A percentile compares a stretch with the other conserved stretches of the same genome.
These are phyloP conservation scores for Condylura cristata DNA, from an alignment of 2,113 vertebrate species.

Conservation along the genomic window DNA sequence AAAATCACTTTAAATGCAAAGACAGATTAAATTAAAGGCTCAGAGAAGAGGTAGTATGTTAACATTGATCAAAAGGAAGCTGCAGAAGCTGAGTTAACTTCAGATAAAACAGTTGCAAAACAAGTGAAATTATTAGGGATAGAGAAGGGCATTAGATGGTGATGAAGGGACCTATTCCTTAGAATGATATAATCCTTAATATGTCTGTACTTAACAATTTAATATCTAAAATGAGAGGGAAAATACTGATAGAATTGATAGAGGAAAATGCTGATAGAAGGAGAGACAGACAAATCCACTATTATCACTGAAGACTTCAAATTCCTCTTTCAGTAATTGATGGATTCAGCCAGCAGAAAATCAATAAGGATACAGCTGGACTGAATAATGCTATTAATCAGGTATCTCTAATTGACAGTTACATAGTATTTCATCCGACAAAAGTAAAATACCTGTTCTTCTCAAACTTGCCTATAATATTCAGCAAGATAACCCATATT, in stretches of 20 bases:
- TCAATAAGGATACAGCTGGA: not conserved
- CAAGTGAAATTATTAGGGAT: not conserved
- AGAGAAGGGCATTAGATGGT: not conserved
- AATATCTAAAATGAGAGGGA: not conserved
- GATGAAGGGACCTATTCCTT: not conserved
- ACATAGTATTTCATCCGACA: slow-evolving; percentile 27
- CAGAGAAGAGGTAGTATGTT: not conserved
- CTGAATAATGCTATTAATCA: slow-evolving; percentile 14
- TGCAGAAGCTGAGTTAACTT: not conserved
- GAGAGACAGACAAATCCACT: not conserved
- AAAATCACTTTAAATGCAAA: not conserved
- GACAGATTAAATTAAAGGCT: not conserved
- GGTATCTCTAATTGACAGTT: slow-evolving; percentile 22
- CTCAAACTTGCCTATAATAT: not conserved
- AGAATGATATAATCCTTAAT: not conserved
- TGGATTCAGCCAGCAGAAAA: not conserved
- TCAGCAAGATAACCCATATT: not conserved
- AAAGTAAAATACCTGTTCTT: not conserved
- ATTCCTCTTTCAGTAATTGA: not conserved
- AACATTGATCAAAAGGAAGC: not conserved
- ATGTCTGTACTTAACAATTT: not conserved
- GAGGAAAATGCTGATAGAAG: not conserved
- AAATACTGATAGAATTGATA: not conserved
- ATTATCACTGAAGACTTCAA: not conserved
- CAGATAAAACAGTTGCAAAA: not conserved